A percentile compares a stretch with the other conserved stretches of the same genome.
phyloP scores from a whole-genome alignment of 1,140 invertebrate genomes.

The Meloidogyne hapla region DNA sequence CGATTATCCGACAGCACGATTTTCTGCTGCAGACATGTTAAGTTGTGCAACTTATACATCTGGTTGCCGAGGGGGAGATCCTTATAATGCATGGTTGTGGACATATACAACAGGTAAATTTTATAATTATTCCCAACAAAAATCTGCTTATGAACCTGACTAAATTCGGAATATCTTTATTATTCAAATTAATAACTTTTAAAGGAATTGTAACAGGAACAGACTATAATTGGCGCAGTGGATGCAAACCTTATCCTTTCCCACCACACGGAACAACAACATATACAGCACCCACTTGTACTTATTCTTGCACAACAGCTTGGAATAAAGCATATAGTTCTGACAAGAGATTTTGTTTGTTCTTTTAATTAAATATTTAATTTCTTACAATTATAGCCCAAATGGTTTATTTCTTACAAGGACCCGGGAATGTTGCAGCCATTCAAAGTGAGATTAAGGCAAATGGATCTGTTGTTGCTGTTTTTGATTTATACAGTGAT shows the following conservation, averaged over 20 bases:
- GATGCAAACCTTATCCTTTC: constrained; percentile 26
- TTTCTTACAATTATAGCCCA: neutral
- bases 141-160: too few species aligned
- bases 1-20: neutral
- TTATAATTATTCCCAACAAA: too few species aligned
- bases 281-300: too few species aligned
- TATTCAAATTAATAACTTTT: too few species aligned
- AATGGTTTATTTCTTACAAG: neutral
- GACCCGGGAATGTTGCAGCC: constrained; percentile 60
- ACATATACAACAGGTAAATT: neutral
- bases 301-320: neutral
- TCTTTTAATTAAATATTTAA: neutral
- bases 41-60: neutral
- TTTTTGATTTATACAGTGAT: constrained; percentile 82
- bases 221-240: neutral
- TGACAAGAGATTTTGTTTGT: constrained; percentile 11
- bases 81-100: constrained; percentile 24
- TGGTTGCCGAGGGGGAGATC: constrained; percentile 17
- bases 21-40: neutral
- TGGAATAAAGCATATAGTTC: neutral
- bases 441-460: constrained; percentile 80
- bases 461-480: constrained; percentile 85
- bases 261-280: neutral
- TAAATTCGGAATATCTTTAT: too few species aligned
- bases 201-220: constrained; percentile 9